Evolutionary conservation across 2,888 invertebrate genomes (phyloP).

Genomic region (Sphinx pinastri): DNA sequence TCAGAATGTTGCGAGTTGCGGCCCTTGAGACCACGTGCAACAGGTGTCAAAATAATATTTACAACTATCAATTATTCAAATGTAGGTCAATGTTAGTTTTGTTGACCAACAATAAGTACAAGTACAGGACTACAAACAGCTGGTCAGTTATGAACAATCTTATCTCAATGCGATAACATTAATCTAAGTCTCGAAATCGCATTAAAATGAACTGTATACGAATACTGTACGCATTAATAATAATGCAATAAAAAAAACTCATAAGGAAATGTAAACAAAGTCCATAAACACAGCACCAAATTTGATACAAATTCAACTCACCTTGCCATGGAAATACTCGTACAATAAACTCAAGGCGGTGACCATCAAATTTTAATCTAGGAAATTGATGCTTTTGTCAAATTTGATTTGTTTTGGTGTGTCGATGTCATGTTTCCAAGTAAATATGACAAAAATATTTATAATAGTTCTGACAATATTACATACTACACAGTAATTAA

Average conservation of each 20-base stretch:
- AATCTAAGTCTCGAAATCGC: constrained; percentile 1
- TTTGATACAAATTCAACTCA: background rate
- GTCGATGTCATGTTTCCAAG: background rate
- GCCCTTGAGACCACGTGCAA: background rate
- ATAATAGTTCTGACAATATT: too few relatives aligned
- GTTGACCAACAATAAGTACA: constrained; percentile 9
- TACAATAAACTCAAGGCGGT: constrained; percentile 5
- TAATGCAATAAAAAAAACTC: background rate
- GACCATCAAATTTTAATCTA: constrained; percentile 2
- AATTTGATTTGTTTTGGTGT: background rate
- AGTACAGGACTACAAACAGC: constrained; percentile 4
- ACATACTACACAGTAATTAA: too few relatives aligned
- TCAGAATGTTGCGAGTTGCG: too few relatives aligned
- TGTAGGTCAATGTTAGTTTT: constrained; percentile 14
- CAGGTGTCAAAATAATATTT: constrained; percentile 1
- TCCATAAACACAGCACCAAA: background rate
- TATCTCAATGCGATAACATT: background rate
- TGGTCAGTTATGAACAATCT: background rate
- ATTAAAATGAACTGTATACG: background rate
- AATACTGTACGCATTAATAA: background rate
- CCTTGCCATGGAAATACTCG: constrained; percentile 16
- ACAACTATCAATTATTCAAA: background rate
- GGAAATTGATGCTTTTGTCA: constrained; percentile 23
- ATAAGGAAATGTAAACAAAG: constrained; percentile 19
- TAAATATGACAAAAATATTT: too few relatives aligned